Base-by-base conservation (phyloP, 2,888 invertebrate genomes). In the Drosophila flavopinicola region DNA sequence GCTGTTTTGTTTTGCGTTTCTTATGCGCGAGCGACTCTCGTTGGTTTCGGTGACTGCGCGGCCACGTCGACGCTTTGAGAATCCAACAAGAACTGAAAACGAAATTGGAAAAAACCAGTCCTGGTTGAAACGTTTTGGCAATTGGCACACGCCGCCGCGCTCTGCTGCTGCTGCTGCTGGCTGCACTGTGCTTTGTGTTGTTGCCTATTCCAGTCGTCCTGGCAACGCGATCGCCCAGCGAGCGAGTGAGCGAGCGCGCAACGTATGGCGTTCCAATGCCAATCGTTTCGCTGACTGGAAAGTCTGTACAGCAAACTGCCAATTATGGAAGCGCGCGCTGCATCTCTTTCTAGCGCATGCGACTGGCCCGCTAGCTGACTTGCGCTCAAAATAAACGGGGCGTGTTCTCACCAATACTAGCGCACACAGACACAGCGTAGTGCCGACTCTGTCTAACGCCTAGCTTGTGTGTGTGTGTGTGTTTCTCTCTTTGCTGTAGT, bases 21-120 rank as follows among this genome's bases (percentile, higher is more conserved):
- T 33, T 59, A 37, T 41, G 45, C 66, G 68, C 59, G 66, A 59
- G 52, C 39, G 53, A 78, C 61, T 77, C 63, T 67, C 51, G 65
- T 41, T 57, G 66, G 75, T 51, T 20, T 67, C 58, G 29, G 60
- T 67, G 72, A 75, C 67, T 72, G 75, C 73, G 73, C 69, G 75
- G 71, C 78, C 78, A 84, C 82, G 85, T 88, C 85, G 88, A 89
- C 91, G 89, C 90, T 90, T 88, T 88, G 90, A 90, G 90, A 90
- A 90, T 89, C 89, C 90, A 90, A 88, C 88, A 90, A 90, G 90
- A 91, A 91, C 91, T 91, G 89, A 90, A 90, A 89, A 90, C 89
- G 90, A 89, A 90, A 87, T 85, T 87, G 87, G 86, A 87, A 85
- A 87, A 90, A 90, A 90, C 90, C 90, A 88, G 90, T 90, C 90